Conservation (phyloP, 1,140 invertebrate species). For the Paraescarpia echinospica region DNA sequence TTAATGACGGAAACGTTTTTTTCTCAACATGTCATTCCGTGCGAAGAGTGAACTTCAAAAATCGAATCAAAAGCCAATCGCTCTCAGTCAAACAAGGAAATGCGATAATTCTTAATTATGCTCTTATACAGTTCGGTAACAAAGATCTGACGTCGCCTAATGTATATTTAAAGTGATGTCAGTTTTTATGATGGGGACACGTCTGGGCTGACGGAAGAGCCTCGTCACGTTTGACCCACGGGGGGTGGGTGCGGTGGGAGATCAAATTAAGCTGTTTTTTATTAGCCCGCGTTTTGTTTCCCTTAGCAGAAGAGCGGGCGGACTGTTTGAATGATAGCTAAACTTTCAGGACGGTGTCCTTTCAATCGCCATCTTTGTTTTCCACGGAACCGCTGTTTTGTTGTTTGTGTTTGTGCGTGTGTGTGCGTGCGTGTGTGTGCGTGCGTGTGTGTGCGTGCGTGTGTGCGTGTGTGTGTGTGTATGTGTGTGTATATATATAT, state of each 20-base stretch:
- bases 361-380: not conserved
- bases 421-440: too few species aligned
- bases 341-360: not conserved
- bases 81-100: not conserved
- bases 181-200: not conserved
- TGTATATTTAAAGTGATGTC: not conserved
- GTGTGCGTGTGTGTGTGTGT: too few species aligned
- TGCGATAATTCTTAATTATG: not conserved
- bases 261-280: not conserved
- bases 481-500: too few species aligned
- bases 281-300: not conserved
- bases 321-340: not conserved
- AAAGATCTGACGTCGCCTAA: not conserved
- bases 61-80: not conserved
- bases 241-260: not conserved
- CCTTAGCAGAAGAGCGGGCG: not conserved
- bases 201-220: not conserved
- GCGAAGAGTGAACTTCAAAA: not conserved
- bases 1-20: conserved; percentile 1
- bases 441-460: too few species aligned
- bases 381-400: too few species aligned
- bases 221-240: not conserved
- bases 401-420: too few species aligned
- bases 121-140: not conserved
- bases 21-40: not conserved